Evolutionary conservation across 2,888 invertebrate genomes (phyloP).

Genomic region (Drosophila neonasuta): DNA sequence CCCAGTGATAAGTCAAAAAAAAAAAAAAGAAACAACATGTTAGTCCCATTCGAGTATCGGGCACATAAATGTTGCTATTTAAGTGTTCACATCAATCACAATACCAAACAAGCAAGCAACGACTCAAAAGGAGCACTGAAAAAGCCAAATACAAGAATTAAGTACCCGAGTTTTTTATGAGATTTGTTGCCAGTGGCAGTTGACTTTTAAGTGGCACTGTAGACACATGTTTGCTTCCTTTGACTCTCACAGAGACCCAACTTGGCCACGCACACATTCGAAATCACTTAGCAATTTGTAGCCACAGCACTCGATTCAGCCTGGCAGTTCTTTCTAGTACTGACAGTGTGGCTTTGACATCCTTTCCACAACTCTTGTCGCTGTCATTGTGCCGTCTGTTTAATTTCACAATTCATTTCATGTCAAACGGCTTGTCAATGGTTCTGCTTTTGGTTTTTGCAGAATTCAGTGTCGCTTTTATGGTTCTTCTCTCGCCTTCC

Average conservation of each 20-base stretch:
- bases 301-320: slow-evolving; percentile 21
- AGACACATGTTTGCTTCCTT: slow-evolving; percentile 55
- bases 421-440: slow-evolving; percentile 72
- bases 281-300: slow-evolving; percentile 70
- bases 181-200: slow-evolving; percentile 51
- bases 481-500: background rate
- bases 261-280: slow-evolving; percentile 20
- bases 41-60: background rate
- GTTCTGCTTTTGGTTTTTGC: slow-evolving; percentile 17
- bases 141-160: slow-evolving; percentile 14
- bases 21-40: background rate
- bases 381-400: slow-evolving; percentile 59
- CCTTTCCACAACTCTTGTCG: slow-evolving; percentile 28
- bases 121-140: no score
- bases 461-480: slow-evolving; percentile 36
- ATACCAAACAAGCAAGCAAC: slow-evolving; percentile 2
- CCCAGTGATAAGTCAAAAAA: no score
- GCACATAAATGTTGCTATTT: slow-evolving; percentile 13
- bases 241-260: background rate
- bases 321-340: slow-evolving; percentile 17
- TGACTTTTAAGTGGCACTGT: slow-evolving; percentile 58
- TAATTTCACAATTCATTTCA: slow-evolving; percentile 78
- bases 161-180: slow-evolving; percentile 31
- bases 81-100: slow-evolving; percentile 23
- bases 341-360: slow-evolving; percentile 24